These are phyloP conservation scores for Drosophila subquinaria DNA, from an alignment of 2,888 invertebrate species.

Conservation along the genomic window DNA sequence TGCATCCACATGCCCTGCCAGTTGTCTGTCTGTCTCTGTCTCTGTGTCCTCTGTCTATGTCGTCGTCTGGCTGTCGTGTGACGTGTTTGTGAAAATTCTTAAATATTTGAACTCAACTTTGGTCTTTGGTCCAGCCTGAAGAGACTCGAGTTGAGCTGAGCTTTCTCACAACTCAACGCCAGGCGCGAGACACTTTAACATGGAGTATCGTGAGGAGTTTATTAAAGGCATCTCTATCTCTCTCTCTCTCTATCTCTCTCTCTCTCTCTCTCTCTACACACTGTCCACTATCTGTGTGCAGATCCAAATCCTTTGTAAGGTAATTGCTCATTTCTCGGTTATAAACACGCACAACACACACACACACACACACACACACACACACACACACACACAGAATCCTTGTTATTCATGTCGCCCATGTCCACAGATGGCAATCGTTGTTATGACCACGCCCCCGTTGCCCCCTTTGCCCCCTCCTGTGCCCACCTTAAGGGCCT, in stretches of 20 bases:
- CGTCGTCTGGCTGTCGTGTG: constrained; percentile 63
- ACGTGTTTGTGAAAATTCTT: constrained; percentile 74
- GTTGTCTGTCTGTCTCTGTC: not conserved
- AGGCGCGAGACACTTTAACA: constrained; percentile 70
- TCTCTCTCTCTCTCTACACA: not conserved
- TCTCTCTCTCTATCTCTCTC: not conserved
- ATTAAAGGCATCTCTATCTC: constrained; percentile 57
- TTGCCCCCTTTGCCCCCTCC: not conserved
- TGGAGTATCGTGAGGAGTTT: constrained; percentile 72
- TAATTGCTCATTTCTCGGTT: constrained; percentile 80
- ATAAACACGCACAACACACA: constrained; percentile 74
- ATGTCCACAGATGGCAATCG: constrained; percentile 69
- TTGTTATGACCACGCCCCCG: constrained; percentile 53
- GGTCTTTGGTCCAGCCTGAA: constrained; percentile 14
- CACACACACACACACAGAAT: not conserved
- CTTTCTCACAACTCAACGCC: constrained; percentile 78
- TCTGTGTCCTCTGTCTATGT: not conserved
- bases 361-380: constrained; percentile 58
- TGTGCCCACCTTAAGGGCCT: constrained; percentile 39
- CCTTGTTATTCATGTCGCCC: constrained; percentile 12
- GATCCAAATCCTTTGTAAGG: constrained; percentile 68
- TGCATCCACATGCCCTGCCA: constrained; percentile 41
- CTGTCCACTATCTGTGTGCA: constrained; percentile 2
- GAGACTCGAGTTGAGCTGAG: constrained; percentile 14
- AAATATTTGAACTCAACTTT: constrained; percentile 63